Conservation (phyloP, 2,113 vertebrate genomes). For the Paedocypris sp. region DNA sequence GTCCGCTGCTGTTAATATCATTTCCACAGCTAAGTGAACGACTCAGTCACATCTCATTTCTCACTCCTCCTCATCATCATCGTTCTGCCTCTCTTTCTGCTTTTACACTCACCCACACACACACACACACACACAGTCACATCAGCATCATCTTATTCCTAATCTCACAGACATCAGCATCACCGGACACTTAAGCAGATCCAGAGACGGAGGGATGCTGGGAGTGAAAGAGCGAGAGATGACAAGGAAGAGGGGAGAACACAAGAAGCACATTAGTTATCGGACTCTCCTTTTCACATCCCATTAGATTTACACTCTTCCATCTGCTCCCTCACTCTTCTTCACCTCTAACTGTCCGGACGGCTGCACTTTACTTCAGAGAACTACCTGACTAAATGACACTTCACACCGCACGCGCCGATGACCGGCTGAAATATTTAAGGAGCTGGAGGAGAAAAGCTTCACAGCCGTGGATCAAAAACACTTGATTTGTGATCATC, state of each 20-base stretch:
- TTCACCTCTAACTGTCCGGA: constrained; percentile 53
- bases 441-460: constrained; percentile 63
- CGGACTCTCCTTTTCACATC: constrained; percentile 70
- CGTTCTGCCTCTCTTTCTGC: neutral
- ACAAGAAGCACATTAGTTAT: constrained; percentile 92
- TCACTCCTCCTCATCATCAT: neutral
- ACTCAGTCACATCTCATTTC: constrained; percentile 50
- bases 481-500: no score
- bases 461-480: constrained; percentile 24
- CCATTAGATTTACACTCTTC: constrained; percentile 50
- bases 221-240: constrained; percentile 55
- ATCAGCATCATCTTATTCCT: constrained; percentile 58
- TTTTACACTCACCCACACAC: constrained; percentile 15
- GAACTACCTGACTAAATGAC: constrained; percentile 80
- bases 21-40: constrained; percentile 62
- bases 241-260: constrained; percentile 75
- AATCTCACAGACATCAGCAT: constrained; percentile 5
- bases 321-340: constrained; percentile 27
- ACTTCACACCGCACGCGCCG: constrained; percentile 69
- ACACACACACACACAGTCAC: constrained; percentile 44
- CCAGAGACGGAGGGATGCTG: constrained; percentile 60
- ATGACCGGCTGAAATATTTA: constrained; percentile 95
- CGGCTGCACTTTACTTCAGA: constrained; percentile 72
- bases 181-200: neutral
- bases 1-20: constrained; percentile 50